phyloP scores from a whole-genome alignment of 2,113 vertebrate species.

The Chiloscyllium plagiosum region DNA sequence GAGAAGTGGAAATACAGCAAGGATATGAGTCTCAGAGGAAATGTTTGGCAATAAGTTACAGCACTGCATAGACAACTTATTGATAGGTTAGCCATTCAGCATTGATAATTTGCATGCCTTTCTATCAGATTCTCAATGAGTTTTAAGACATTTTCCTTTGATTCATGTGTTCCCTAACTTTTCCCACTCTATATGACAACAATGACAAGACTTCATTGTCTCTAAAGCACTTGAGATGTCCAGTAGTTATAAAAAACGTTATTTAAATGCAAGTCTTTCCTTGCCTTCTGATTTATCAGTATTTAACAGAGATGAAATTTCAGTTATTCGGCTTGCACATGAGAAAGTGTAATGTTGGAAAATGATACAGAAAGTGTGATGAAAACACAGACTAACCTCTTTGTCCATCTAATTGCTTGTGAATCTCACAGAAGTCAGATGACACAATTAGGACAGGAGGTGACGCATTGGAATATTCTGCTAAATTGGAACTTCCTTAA shows the following conservation, averaged over 20 bases:
- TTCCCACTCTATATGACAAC: not conserved
- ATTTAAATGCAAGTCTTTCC: not conserved
- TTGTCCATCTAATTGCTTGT: not conserved
- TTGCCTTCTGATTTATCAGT: not conserved
- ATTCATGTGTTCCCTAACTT: not conserved
- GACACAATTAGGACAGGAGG: not conserved
- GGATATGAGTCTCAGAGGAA: not conserved
- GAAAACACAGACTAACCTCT: not conserved
- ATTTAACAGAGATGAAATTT: not conserved
- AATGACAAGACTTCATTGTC: not conserved
- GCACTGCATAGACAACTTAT: not conserved
- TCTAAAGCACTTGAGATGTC: not conserved
- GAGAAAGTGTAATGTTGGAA: not conserved
- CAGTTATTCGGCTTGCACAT: not conserved
- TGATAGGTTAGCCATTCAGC: not conserved
- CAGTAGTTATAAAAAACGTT: not conserved
- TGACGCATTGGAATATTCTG: not conserved
- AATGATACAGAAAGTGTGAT: not conserved
- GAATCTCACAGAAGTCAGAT: not conserved
- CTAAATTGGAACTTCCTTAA: not conserved
- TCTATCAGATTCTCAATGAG: not conserved
- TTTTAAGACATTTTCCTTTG: not conserved
- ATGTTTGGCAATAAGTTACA: not conserved
- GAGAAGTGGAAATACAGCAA: slow-evolving; percentile 3
- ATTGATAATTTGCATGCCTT: not conserved